These are phyloP conservation scores for Motacilla tschutschensis DNA, from an alignment of 2,113 vertebrate genomes.

Conservation along the genomic window DNA sequence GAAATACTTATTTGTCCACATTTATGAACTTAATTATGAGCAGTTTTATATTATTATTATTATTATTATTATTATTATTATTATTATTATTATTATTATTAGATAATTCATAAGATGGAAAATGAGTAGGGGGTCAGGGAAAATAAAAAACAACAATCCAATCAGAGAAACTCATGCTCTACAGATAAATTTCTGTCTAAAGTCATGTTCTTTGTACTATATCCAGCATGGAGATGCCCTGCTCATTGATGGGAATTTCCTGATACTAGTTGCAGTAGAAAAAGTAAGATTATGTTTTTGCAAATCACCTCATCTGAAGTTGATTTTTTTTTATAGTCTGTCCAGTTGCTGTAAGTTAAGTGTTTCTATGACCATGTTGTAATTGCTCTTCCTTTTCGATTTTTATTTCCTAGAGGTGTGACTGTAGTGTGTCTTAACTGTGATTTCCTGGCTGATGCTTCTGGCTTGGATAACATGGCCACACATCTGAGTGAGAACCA, in stretches of 20 bases:
- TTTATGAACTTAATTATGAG: background rate
- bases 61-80: background rate
- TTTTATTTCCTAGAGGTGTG: constrained; percentile 72
- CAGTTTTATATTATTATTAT: background rate
- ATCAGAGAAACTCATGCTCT: background rate
- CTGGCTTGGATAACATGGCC: constrained; percentile 87
- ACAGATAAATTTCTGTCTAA: background rate
- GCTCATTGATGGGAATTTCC: background rate
- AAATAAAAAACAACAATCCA: background rate
- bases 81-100: background rate
- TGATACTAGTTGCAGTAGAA: background rate
- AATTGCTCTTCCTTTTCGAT: background rate
- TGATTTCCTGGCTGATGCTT: constrained; percentile 83
- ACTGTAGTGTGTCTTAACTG: constrained; percentile 92
- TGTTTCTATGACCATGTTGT: background rate
- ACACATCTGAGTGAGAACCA: constrained; percentile 84
- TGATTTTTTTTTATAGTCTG: background rate
- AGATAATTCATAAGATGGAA: background rate
- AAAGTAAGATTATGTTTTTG: background rate
- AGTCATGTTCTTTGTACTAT: background rate
- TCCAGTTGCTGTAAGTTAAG: background rate
- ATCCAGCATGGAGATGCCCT: background rate
- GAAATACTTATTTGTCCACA: background rate
- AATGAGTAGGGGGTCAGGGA: background rate
- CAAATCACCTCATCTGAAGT: background rate